Base-by-base conservation (phyloP, 2,888 invertebrate species). In the Andricus quercusramuli region DNA sequence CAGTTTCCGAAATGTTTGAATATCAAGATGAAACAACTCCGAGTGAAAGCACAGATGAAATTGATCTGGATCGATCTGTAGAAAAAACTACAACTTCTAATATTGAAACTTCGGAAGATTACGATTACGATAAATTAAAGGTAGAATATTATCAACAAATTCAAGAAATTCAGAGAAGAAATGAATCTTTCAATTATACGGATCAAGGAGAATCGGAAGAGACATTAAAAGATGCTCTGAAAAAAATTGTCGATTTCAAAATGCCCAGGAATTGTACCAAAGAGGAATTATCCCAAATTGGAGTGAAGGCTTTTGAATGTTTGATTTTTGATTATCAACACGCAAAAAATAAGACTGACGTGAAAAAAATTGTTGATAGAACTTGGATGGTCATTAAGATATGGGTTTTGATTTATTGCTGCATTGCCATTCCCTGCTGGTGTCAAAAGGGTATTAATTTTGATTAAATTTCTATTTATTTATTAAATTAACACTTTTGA, bases 401-500 rank as follows among this genome's bases (percentile, higher is more conserved):
- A 79, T 94, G 94, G 94, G 83, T 93, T 13, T 83, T 87, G 17
- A 90, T 94, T 76, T 94, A 94, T 83, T 32, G 92, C 29, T 83
- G 90, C 41, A 90, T 94, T 78, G 94, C 93, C 8, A 89, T 94
- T 76, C 93, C 93, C 1, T 92, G 93, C 77, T 94, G 94, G 94
- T 94, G 94, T 86, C 93, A 93, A 77, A 93, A 91, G 90, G 94
- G 94, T 93, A 87, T 59, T 65, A 13, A 64, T 56, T 56, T 56
- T 3, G 9, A n/a, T 77, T 74, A 25, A 1, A 59, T 88, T 76
- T 78, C 44, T 56, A n/a, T 56, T n/a, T 6, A 47, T 0, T 51
- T 20, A 51, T 51, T n/a, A 51, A 22, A 56, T 56, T 11, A 9
- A 56, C 11, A n/a, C 47, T 56, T 22, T n/a, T n/a, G 11, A 22